Evolutionary conservation across 2,888 invertebrate species (phyloP).

Genomic region (Automeris io): DNA sequence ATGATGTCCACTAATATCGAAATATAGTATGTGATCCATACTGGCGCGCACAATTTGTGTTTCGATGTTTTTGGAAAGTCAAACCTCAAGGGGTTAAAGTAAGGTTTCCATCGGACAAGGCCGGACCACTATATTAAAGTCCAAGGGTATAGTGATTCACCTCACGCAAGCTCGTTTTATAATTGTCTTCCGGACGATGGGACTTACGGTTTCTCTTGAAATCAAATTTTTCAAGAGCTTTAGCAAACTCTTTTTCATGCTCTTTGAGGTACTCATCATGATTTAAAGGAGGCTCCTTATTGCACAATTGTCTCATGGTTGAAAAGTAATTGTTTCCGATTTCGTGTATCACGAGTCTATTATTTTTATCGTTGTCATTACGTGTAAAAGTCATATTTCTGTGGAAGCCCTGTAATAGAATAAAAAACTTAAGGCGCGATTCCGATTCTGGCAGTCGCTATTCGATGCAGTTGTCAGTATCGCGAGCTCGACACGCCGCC

Average conservation of each 20-base stretch:
- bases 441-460: no score
- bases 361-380: constrained; percentile 12
- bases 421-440: neutral
- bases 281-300: constrained; percentile 8
- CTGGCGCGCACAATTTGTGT: no score
- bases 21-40: no score
- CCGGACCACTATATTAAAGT: no score
- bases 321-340: constrained; percentile 8
- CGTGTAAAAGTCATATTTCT: constrained; percentile 2
- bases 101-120: no score
- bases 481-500: no score
- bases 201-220: constrained; percentile 7
- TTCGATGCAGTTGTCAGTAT: no score
- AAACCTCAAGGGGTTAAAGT: no score
- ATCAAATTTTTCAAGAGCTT: constrained; percentile 10
- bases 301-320: constrained; percentile 10
- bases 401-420: constrained; percentile 11
- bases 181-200: constrained; percentile 11
- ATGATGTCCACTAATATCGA: no score
- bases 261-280: constrained; percentile 8
- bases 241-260: constrained; percentile 8
- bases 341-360: constrained; percentile 8
- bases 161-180: constrained; percentile 8
- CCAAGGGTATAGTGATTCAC: neutral
- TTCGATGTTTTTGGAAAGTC: no score